These are phyloP conservation scores for Philopotamus ludificatus DNA, from an alignment of 1,140 invertebrate species.

Conservation along the genomic window DNA sequence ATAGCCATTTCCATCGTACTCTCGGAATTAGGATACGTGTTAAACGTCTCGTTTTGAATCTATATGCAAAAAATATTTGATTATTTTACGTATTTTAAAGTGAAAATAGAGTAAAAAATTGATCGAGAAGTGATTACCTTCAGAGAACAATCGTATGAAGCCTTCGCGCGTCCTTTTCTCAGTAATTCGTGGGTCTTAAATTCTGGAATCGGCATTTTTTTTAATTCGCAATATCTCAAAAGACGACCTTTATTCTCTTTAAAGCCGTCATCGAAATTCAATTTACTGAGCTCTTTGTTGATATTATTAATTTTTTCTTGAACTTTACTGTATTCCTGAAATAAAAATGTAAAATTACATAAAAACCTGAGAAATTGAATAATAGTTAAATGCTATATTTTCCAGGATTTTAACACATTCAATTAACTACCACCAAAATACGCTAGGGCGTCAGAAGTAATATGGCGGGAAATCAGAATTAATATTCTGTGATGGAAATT, in stretches of 20 bases:
- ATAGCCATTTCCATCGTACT: slow-evolving; percentile 54
- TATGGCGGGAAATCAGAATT: no score
- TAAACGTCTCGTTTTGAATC: slow-evolving; percentile 49
- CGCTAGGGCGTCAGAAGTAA: no score
- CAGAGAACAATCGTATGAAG: slow-evolving; percentile 43
- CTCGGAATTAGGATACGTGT: slow-evolving; percentile 61
- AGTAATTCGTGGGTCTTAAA: slow-evolving; percentile 27
- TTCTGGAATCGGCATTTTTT: slow-evolving; percentile 31
- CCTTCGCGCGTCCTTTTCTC: slow-evolving; percentile 40
- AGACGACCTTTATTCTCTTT: slow-evolving; percentile 20
- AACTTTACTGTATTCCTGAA: neutral
- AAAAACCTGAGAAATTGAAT: no score
- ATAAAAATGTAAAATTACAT: no score
- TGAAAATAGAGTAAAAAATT: slow-evolving; percentile 1
- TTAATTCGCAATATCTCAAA: slow-evolving; percentile 20
- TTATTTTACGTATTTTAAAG: neutral
- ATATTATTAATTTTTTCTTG: neutral
- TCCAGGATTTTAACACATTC: no score
- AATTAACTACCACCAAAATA: no score
- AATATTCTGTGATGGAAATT: no score
- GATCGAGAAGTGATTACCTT: no score
- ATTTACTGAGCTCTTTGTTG: slow-evolving; percentile 37
- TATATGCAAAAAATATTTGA: slow-evolving; percentile 46
- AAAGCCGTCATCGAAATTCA: slow-evolving; percentile 31
- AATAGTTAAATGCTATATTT: no score